A percentile compares a stretch with the other conserved stretches of the same genome.
Conservation (phyloP, 2,797 vertebrate species). For the Periophthalmus magnuspinnatus region DNA sequence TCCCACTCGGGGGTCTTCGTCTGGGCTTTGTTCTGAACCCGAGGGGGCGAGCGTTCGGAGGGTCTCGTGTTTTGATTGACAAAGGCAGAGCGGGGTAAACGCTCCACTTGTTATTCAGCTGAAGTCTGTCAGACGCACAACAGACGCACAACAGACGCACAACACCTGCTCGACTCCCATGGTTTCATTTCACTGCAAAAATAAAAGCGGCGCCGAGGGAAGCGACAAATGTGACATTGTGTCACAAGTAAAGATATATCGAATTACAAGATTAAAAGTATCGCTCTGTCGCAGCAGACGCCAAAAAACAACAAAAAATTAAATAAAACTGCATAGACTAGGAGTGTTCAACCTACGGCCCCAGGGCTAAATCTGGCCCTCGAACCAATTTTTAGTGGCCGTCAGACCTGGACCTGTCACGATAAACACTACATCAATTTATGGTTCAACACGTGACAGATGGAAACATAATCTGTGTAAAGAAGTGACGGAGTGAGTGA, state of each 20-base stretch:
- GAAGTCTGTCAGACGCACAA: constrained; percentile 77
- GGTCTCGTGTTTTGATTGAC: constrained; percentile 74
- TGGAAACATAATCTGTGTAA: too few relatives aligned
- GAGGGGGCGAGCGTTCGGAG: constrained; percentile 45
- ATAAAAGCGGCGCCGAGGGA: too few relatives aligned
- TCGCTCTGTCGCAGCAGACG: not conserved
- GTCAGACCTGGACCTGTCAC: too few relatives aligned
- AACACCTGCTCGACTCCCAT: constrained; percentile 76
- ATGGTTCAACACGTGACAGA: too few relatives aligned
- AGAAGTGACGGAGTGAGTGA: too few relatives aligned
- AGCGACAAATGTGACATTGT: not conserved
- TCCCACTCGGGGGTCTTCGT: constrained; percentile 42
- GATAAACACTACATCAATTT: too few relatives aligned
- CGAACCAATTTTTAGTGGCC: too few relatives aligned
- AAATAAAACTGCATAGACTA: too few relatives aligned
- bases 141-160: constrained; percentile 76
- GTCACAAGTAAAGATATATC: not conserved
- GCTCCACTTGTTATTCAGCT: constrained; percentile 77
- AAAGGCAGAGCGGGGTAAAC: constrained; percentile 68
- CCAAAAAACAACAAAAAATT: not conserved
- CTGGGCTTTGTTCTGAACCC: constrained; percentile 28
- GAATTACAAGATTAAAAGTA: too few relatives aligned
- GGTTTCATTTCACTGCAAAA: constrained; percentile 59
- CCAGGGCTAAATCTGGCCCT: too few relatives aligned
- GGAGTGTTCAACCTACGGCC: too few relatives aligned